Evolutionary conservation across 1,140 invertebrate genomes (phyloP).

Genomic region (Sycophila sp.): DNA sequence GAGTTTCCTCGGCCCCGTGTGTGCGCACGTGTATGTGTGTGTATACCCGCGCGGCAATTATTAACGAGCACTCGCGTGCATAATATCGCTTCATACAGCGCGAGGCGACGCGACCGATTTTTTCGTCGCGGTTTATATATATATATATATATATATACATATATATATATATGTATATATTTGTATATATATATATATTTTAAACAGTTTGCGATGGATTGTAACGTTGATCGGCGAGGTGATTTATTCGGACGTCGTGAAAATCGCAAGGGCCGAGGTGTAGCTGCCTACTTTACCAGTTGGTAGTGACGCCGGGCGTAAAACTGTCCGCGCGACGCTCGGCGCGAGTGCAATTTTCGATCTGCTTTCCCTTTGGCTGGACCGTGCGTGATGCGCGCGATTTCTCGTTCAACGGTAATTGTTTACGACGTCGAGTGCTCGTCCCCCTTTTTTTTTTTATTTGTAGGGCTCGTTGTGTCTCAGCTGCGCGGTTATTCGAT

Average conservation of each 20-base stretch:
- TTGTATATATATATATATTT: too few relatives aligned
- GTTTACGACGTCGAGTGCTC: not conserved
- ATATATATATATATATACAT: too few relatives aligned
- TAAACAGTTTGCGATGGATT: too few relatives aligned
- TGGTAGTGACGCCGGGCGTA: slow-evolving; percentile 40
- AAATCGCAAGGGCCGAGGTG: not conserved
- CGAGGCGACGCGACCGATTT: slow-evolving; percentile 3
- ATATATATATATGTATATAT: not conserved
- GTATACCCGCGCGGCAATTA: slow-evolving; percentile 26
- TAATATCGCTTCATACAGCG: slow-evolving; percentile 18
- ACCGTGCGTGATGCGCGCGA: not conserved
- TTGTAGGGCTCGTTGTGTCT: too few relatives aligned
- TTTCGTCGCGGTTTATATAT: too few relatives aligned
- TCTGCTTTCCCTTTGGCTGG: slow-evolving; percentile 14
- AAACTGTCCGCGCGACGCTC: slow-evolving; percentile 8
- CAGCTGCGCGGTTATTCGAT: not conserved
- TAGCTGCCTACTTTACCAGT: slow-evolving; percentile 61
- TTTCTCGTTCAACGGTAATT: not conserved
- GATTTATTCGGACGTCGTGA: too few relatives aligned
- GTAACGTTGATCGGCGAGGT: too few relatives aligned
- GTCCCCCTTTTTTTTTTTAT: not conserved
- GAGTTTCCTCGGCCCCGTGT: slow-evolving; percentile 19
- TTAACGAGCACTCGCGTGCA: slow-evolving; percentile 40
- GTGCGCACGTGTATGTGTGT: not conserved
- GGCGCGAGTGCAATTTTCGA: slow-evolving; percentile 5